Evolutionary conservation across 2,113 vertebrate species (phyloP).

Genomic region (Opisthocomus hoazin): DNA sequence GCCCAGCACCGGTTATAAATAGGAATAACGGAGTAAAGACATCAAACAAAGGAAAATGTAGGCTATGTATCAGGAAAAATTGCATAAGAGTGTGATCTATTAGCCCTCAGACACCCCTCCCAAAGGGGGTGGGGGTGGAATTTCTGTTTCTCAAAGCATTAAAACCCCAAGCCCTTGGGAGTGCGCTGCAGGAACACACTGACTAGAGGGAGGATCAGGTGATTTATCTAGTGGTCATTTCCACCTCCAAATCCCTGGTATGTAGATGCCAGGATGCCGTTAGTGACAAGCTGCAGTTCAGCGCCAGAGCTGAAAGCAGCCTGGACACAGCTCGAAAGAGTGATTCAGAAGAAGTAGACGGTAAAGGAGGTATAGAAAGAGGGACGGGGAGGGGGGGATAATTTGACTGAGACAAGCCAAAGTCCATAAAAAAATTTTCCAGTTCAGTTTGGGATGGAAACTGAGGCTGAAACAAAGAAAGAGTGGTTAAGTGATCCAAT

Average conservation of each 20-base stretch:
- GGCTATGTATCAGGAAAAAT: slow-evolving; percentile 52
- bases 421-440: slow-evolving; percentile 22
- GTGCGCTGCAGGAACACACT: background rate
- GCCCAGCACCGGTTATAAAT: slow-evolving; percentile 24
- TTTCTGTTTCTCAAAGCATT: slow-evolving; percentile 28
- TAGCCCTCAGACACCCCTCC: background rate
- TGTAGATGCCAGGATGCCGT: slow-evolving; percentile 26
- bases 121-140: slow-evolving; percentile 7
- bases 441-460: slow-evolving; percentile 25
- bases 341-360: slow-evolving; percentile 33
- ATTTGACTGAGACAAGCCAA: slow-evolving; percentile 31
- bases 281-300: slow-evolving; percentile 14
- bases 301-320: background rate
- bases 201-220: background rate
- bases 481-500: slow-evolving; percentile 8
- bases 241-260: slow-evolving; percentile 31
- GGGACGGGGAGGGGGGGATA: background rate
- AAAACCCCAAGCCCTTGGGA: slow-evolving; percentile 9
- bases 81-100: slow-evolving; percentile 11
- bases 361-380: slow-evolving; percentile 54
- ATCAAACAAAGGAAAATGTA: slow-evolving; percentile 54
- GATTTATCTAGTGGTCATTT: slow-evolving; percentile 54
- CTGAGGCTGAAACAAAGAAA: slow-evolving; percentile 21
- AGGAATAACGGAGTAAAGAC: background rate
- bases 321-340: background rate